phyloP scores from a whole-genome alignment of 2,888 invertebrate species.

The Clusia tigrina region DNA sequence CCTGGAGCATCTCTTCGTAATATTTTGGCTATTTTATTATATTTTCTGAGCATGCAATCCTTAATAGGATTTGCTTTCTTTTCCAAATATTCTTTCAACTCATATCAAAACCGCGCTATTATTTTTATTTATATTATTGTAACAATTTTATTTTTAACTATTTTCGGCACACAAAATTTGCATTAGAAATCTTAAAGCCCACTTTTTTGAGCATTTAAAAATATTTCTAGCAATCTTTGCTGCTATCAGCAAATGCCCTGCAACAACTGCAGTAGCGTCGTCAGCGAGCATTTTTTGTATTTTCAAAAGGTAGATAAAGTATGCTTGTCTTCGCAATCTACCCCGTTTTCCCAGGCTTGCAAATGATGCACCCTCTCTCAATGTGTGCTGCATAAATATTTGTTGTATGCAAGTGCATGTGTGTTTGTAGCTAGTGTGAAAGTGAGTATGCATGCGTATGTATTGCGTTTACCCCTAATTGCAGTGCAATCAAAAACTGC shows the following conservation, averaged over 20 bases:
- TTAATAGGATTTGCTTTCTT: too few species aligned
- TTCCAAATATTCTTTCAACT: too few species aligned
- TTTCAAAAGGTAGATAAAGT: background rate
- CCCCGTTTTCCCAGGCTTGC: background rate
- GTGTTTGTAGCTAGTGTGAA: conserved; percentile 28
- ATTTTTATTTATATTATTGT: too few species aligned
- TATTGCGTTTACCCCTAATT: conserved; percentile 55
- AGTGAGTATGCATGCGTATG: conserved; percentile 26
- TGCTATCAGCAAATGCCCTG: background rate
- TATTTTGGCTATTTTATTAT: too few species aligned
- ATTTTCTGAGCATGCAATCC: too few species aligned
- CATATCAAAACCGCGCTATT: too few species aligned
- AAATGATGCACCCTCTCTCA: background rate
- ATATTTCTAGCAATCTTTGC: background rate
- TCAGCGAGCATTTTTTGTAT: too few species aligned
- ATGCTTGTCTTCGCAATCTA: background rate
- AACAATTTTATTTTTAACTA: too few species aligned
- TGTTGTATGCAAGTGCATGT: background rate
- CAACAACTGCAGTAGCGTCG: background rate
- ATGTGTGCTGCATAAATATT: background rate
- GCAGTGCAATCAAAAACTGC: conserved; percentile 55
- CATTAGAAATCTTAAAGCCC: too few species aligned
- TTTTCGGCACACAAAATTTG: too few species aligned
- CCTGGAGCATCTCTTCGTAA: too few species aligned
- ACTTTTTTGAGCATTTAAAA: too few species aligned